Base-by-base conservation (phyloP, 2,797 vertebrate species). In the Amphiprion clarkii region DNA sequence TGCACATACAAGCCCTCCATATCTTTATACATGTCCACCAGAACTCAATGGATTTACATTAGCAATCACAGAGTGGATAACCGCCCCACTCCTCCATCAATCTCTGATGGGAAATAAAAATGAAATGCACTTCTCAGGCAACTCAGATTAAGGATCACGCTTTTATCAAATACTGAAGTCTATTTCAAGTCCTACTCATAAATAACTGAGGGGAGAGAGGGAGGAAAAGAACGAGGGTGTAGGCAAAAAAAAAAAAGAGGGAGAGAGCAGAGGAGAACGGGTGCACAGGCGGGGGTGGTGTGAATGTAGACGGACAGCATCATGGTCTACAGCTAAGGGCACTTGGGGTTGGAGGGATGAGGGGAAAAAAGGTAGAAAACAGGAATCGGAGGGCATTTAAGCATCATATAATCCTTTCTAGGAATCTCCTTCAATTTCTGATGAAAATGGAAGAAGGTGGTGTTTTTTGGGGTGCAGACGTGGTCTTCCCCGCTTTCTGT, bases 91-190 rank as follows among this genome's bases (percentile, higher is more conserved):
- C 72, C 76, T 78, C 76, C 90, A 91, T 93, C 91, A 89, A 90
- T 90, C 87, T 92, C 86, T 85, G 91, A 90, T 81, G 91, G 92
- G 88, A 87, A 92, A 92, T 90, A 92, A 93, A 93, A 92, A 94
- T 90, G 88, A 93, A 93, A 93, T 91, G 88, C 89, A 89, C 90
- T 93, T 92, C 91, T 92, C 91, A 72, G 91, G 88, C 89, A 88
- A 86, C 88, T 88, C 80, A 89, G 92, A 93, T 93, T 94, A 92
- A 91, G 90, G 89, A 92, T 92, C 87, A 84, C 88, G 90, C 90
- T 93, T 93, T 93, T 93, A 92, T 93, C 91, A 93, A 93, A 94
- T 89, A 85, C 89, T 87, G 83, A 93, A 93, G 93, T 94, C 93
- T 93, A 92, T 94, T 93, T 93, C 92, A 89, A 92, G 90, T 92